Conservation (phyloP, 2,888 invertebrate species). For the Lydus trimaculatus region DNA sequence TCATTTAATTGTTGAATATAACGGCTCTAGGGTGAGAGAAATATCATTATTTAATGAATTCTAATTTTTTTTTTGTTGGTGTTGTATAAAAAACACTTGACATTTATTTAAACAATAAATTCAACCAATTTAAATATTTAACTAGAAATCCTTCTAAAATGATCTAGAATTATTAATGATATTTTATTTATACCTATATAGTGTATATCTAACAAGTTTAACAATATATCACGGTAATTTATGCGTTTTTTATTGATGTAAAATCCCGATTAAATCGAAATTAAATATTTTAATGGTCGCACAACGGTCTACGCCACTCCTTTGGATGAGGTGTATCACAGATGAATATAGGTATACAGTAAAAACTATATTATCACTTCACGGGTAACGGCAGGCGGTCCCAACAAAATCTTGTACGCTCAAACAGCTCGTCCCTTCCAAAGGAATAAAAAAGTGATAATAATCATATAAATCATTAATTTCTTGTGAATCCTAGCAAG, state of each 20-base stretch:
- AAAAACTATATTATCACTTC: constrained; percentile 60
- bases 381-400: constrained; percentile 52
- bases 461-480: background rate
- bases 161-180: background rate
- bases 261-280: constrained; percentile 58
- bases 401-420: constrained; percentile 54
- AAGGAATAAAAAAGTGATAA: background rate
- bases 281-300: constrained; percentile 56
- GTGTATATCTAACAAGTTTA: constrained; percentile 25
- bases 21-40: constrained; percentile 32
- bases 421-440: background rate
- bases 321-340: constrained; percentile 41
- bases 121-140: constrained; percentile 1
- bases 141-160: background rate
- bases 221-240: constrained; percentile 53
- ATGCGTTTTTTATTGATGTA: constrained; percentile 58
- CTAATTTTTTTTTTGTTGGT: background rate
- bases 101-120: background rate
- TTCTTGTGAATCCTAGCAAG: background rate
- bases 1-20: constrained; percentile 33
- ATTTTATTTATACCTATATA: too few relatives aligned
- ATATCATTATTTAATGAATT: constrained; percentile 30
- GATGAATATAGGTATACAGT: constrained; percentile 34
- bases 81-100: background rate
- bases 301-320: constrained; percentile 50